A percentile compares a stretch with the other conserved stretches of the same genome.
Evolutionary conservation across 2,888 invertebrate species (phyloP).

Genomic region (Heliconius ethilla): DNA sequence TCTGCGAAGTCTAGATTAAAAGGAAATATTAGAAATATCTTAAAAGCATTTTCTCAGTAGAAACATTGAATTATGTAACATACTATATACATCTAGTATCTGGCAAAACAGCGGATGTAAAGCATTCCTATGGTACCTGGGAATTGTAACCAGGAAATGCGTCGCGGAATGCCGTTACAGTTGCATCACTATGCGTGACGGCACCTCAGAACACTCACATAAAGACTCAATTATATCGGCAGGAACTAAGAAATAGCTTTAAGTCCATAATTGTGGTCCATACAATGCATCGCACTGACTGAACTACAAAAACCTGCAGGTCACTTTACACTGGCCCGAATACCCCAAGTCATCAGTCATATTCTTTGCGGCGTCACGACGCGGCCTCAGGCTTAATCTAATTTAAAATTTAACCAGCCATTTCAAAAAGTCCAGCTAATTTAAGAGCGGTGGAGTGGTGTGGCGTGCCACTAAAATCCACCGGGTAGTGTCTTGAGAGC

Average conservation of each 20-base stretch:
- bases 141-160: constrained; percentile 75
- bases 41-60: constrained; percentile 9
- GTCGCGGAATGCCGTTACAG: constrained; percentile 57
- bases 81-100: constrained; percentile 18
- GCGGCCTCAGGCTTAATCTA: constrained; percentile 72
- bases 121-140: constrained; percentile 64
- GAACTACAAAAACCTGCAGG: constrained; percentile 44
- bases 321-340: constrained; percentile 49
- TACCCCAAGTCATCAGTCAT: constrained; percentile 73
- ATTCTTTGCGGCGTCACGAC: constrained; percentile 78
- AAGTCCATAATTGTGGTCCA: constrained; percentile 56
- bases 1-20: too few species aligned
- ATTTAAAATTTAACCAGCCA: constrained; percentile 75
- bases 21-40: background rate
- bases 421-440: constrained; percentile 68
- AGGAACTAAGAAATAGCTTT: constrained; percentile 74
- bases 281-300: constrained; percentile 45
- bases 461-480: constrained; percentile 59
- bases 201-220: constrained; percentile 55
- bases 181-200: constrained; percentile 66
- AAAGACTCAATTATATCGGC: constrained; percentile 62
- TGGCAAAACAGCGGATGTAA: constrained; percentile 37
- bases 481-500: constrained; percentile 59
- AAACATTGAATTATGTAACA: constrained; percentile 12
- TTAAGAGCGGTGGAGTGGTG: constrained; percentile 51